These are phyloP conservation scores for Phalanger gymnotis DNA, from an alignment of 2,797 vertebrate species.

Conservation along the genomic window DNA sequence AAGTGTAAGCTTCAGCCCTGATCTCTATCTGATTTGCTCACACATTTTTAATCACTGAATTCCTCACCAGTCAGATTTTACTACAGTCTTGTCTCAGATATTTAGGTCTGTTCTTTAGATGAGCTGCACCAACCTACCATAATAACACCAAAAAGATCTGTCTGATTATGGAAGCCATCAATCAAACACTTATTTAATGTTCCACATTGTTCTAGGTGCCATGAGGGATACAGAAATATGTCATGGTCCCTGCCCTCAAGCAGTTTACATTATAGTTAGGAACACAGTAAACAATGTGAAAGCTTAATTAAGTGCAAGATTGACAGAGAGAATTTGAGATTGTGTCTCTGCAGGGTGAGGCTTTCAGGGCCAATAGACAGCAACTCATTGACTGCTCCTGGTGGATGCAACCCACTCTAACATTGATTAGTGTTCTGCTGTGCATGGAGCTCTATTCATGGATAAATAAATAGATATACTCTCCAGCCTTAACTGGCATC, in stretches of 20 bases:
- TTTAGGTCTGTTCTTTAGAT: not conserved
- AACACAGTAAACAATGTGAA: not conserved
- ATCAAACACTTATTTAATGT: not conserved
- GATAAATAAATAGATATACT: not conserved
- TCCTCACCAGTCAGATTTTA: not conserved
- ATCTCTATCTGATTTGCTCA: not conserved
- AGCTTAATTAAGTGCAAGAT: not conserved
- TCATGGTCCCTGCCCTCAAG: not conserved
- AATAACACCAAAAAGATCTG: not conserved
- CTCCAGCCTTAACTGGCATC: not conserved
- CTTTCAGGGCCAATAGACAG: not conserved
- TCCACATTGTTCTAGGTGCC: not conserved
- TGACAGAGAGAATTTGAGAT: constrained; percentile 28
- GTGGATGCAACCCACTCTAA: not conserved
- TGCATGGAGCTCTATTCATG: constrained; percentile 7
- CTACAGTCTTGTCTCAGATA: not conserved
- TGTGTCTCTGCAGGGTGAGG: not conserved
- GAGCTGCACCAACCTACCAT: not conserved
- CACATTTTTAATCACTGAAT: not conserved
- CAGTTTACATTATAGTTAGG: not conserved
- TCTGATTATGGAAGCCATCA: not conserved
- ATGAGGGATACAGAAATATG: not conserved
- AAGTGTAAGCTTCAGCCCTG: not conserved
- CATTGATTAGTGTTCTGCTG: not conserved
- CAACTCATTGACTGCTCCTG: not conserved